A percentile compares a stretch with the other conserved stretches of the same genome.
These are phyloP conservation scores for Micrastur ruficollis DNA, from an alignment of 2,797 vertebrate genomes.

Conservation along the genomic window DNA sequence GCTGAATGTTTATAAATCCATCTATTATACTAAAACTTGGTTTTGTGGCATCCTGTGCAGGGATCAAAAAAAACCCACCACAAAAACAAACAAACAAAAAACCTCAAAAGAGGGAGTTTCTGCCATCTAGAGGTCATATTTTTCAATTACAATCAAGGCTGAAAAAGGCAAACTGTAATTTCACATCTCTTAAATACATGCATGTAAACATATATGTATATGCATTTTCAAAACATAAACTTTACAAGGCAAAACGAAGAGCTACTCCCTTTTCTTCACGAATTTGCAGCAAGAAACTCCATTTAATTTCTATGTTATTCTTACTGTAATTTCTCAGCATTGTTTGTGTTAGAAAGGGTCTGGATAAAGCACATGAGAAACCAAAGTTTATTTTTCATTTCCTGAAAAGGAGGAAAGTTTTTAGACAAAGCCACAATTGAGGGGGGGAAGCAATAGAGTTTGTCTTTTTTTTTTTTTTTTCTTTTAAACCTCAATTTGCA, in stretches of 20 bases:
- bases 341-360: background rate
- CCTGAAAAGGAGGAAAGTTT: background rate
- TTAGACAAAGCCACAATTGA: background rate
- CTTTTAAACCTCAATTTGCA: background rate
- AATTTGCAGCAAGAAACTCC: background rate
- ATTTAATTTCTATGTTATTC: background rate
- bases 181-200: too few relatives aligned
- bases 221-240: background rate
- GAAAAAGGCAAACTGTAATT: background rate
- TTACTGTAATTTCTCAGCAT: background rate
- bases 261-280: fast-evolving
- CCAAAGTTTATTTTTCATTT: background rate
- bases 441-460: fast-evolving
- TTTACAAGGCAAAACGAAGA: background rate
- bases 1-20: background rate
- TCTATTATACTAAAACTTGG: background rate
- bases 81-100: background rate
- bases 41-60: background rate
- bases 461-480: background rate
- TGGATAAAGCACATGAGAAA: background rate
- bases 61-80: background rate
- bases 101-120: background rate
- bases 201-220: fast-evolving
- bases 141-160: background rate
- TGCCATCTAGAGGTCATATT: slow-evolving; percentile 50